phyloP scores from a whole-genome alignment of 2,797 vertebrate species.

The Centroberyx gerrardi region DNA sequence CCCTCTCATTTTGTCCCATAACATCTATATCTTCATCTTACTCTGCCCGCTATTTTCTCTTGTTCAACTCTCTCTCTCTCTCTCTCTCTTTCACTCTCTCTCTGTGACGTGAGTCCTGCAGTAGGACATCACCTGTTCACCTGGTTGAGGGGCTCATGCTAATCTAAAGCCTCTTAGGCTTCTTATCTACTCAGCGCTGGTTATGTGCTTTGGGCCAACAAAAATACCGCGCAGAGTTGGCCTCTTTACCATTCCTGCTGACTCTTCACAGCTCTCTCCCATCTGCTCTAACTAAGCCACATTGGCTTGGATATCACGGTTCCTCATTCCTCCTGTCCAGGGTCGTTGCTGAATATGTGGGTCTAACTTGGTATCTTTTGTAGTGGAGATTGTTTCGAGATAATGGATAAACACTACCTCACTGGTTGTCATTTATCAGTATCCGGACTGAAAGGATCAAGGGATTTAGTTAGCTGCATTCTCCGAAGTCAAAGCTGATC shows the following conservation, averaged over 20 bases:
- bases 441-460: constrained; percentile 30
- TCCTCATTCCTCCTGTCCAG: constrained; percentile 23
- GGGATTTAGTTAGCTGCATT: not conserved
- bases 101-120: constrained; percentile 53
- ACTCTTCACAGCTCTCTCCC: constrained; percentile 43
- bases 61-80: constrained; percentile 29
- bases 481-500: constrained; percentile 40
- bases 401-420: constrained; percentile 19
- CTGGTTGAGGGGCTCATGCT: constrained; percentile 76
- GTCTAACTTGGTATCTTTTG: constrained; percentile 25
- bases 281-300: constrained; percentile 53
- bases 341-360: constrained; percentile 23
- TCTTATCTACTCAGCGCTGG: constrained; percentile 84
- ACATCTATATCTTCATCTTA: not conserved
- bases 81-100: constrained; percentile 4
- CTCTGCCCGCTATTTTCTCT: constrained; percentile 42
- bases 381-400: constrained; percentile 13
- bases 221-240: constrained; percentile 78
- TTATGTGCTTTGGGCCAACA: constrained; percentile 83
- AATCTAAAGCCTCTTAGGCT: constrained; percentile 83
- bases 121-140: constrained; percentile 77
- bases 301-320: constrained; percentile 31
- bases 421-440: constrained; percentile 36
- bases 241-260: constrained; percentile 68
- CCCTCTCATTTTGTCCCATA: not conserved